Evolutionary conservation across 2,797 vertebrate genomes (phyloP).

Genomic region (Sardinella longiceps): DNA sequence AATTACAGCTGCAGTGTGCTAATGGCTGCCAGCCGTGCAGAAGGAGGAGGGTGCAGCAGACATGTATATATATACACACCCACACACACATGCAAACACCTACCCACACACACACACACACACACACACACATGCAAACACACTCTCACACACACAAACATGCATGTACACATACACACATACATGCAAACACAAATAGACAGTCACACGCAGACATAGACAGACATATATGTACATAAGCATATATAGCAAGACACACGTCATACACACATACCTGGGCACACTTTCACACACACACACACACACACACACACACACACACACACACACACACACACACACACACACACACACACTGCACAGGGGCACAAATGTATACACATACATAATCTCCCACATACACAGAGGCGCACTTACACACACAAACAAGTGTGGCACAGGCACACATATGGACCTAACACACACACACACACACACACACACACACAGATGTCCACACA

Average conservation of each 20-base stretch:
- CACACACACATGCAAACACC: background rate
- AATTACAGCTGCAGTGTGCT: slow-evolving; percentile 68
- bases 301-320: no score
- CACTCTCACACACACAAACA: background rate
- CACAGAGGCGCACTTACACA: background rate
- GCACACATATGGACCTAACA: no score
- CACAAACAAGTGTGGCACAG: background rate
- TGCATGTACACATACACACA: no score
- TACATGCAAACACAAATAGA: no score
- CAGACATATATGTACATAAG: background rate
- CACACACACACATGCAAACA: background rate
- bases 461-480: background rate
- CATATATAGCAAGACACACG: no score
- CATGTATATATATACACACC: background rate
- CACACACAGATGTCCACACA: no score
- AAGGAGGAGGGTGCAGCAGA: slow-evolving; percentile 46
- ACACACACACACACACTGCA: no score
- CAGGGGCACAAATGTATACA: no score
- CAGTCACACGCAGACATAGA: background rate
- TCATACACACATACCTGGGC: no score
- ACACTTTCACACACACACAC: no score
- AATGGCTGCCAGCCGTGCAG: slow-evolving; percentile 73
- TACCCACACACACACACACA: slow-evolving; percentile 1
- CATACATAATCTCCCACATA: slow-evolving; percentile 5
- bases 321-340: no score